phyloP scores from a whole-genome alignment of 2,888 invertebrate genomes.

The Sphaeridia pumilis region DNA sequence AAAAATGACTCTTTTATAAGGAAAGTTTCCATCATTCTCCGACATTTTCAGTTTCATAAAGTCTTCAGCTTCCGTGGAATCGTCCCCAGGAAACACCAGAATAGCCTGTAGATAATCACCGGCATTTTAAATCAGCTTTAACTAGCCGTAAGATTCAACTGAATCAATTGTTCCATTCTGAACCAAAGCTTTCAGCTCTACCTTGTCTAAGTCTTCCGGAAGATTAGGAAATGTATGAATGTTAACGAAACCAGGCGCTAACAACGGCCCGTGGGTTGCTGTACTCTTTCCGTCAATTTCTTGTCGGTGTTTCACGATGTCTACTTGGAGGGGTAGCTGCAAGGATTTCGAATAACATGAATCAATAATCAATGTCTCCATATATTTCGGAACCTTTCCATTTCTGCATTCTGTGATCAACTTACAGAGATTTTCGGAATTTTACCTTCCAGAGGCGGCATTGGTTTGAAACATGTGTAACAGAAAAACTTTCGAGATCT shows the following conservation, averaged over 20 bases:
- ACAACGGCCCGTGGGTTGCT: slow-evolving; percentile 78
- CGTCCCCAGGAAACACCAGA: slow-evolving; percentile 37
- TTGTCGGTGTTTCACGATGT: slow-evolving; percentile 85
- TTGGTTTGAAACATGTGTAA: slow-evolving; percentile 79
- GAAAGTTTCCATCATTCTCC: slow-evolving; percentile 42
- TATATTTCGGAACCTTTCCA: no score
- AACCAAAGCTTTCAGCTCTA: no score
- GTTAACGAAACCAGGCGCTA: slow-evolving; percentile 68
- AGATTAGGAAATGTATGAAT: slow-evolving; percentile 81
- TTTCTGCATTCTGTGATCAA: no score
- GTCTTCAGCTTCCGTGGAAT: slow-evolving; percentile 42
- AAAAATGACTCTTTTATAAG: slow-evolving; percentile 55
- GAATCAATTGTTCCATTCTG: no score
- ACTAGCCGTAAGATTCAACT: no score
- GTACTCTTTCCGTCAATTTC: slow-evolving; percentile 97
- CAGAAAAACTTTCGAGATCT: slow-evolving; percentile 93
- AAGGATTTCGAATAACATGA: slow-evolving; percentile 4
- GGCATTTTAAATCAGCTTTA: no score
- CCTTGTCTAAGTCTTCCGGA: slow-evolving; percentile 47
- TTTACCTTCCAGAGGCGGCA: slow-evolving; percentile 52
- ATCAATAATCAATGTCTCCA: no score
- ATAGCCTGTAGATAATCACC: no score
- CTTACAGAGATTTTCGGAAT: slow-evolving; percentile 67
- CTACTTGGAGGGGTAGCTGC: slow-evolving; percentile 78
- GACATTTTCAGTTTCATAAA: slow-evolving; percentile 38